Conservation (phyloP, 2,797 vertebrate genomes). For the Pteronotus mesoamericanus region DNA sequence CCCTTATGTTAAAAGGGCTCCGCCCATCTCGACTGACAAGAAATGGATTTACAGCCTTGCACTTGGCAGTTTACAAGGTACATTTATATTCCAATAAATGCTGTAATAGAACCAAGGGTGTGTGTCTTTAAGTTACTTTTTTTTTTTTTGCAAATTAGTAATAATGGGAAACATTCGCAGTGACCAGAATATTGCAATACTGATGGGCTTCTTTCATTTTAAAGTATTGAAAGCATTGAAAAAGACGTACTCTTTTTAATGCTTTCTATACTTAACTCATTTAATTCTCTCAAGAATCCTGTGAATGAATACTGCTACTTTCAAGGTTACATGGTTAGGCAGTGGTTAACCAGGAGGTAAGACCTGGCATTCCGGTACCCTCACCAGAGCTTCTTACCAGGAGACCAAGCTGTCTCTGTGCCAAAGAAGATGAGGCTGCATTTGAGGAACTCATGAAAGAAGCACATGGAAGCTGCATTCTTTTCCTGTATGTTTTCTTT, state of each 20-base stretch:
- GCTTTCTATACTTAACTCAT: background rate
- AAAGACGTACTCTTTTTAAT: background rate
- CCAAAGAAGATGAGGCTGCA: background rate
- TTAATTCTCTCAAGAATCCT: background rate
- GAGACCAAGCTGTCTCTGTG: background rate
- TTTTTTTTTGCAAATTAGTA: background rate
- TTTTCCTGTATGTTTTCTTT: background rate
- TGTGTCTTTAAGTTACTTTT: background rate
- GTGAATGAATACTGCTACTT: background rate
- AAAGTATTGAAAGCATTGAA: too few relatives aligned
- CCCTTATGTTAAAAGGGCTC: conserved; percentile 93
- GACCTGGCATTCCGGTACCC: background rate
- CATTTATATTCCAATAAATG: background rate
- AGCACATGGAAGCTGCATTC: background rate
- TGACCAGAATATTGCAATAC: background rate
- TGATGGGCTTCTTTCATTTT: background rate
- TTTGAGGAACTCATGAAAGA: background rate
- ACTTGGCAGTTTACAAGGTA: conserved; percentile 94
- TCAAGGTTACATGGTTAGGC: background rate
- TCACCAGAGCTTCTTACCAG: background rate
- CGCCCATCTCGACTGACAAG: conserved; percentile 91
- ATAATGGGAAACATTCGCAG: background rate
- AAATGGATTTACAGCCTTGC: conserved; percentile 95
- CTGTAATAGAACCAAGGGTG: background rate
- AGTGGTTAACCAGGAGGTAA: background rate